Percentiles rank a stretch among this genome's conserved stretches.
Conservation (phyloP, 2,113 vertebrate species). For the Aythya baeri region DNA sequence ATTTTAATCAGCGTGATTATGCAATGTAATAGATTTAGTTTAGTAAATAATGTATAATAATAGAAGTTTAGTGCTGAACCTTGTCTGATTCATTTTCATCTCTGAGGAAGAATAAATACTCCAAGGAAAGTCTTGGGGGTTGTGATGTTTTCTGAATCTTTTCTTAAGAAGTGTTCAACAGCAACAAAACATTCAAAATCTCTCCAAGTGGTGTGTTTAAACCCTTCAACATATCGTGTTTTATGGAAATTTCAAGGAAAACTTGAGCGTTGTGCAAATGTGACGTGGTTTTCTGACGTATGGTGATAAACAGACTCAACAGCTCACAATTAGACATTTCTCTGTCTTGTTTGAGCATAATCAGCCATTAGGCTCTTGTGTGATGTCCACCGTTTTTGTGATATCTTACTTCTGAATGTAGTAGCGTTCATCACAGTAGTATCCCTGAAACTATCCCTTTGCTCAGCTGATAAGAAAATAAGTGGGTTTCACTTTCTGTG, state of each 20-base stretch:
- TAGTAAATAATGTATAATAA: background rate
- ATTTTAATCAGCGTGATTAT: background rate
- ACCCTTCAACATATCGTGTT: background rate
- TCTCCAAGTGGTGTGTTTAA: background rate
- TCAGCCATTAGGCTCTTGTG: background rate
- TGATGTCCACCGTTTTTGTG: background rate
- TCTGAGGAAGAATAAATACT: background rate
- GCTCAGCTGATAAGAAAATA: background rate
- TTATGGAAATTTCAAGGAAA: background rate
- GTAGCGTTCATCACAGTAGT: rapidly evolving
- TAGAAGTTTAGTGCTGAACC: background rate
- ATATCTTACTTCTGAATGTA: background rate
- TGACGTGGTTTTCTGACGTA: background rate
- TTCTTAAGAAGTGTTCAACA: background rate
- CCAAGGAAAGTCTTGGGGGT: background rate
- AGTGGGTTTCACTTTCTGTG: background rate
- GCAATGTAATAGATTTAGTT: background rate
- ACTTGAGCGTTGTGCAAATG: background rate
- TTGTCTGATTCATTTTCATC: background rate
- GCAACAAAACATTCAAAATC: background rate
- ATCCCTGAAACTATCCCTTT: background rate
- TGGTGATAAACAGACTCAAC: background rate
- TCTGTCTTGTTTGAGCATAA: background rate
- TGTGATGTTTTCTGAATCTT: background rate
- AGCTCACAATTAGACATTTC: background rate